Evolutionary conservation across 2,888 invertebrate genomes (phyloP).

Genomic region (Mechanitis mazaeus): DNA sequence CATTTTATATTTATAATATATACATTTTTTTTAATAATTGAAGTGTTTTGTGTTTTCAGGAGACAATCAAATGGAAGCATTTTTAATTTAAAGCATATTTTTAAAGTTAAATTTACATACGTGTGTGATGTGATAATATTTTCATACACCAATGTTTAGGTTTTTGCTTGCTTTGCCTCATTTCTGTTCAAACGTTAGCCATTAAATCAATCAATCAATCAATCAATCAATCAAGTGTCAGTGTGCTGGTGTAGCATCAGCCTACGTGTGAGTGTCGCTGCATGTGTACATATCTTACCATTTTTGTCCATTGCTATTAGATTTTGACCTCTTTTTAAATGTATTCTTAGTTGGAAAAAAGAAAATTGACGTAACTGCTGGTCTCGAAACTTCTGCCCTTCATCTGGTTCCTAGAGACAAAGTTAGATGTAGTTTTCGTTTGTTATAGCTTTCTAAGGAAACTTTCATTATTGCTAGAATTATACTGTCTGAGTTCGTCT

Average conservation of each 20-base stretch:
- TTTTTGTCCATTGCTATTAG: slow-evolving; percentile 96
- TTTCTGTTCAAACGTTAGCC: not conserved
- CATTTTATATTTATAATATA: not conserved
- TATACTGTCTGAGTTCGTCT: too few species aligned
- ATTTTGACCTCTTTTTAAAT: slow-evolving; percentile 91
- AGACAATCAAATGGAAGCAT: not conserved
- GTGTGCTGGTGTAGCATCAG: slow-evolving; percentile 26
- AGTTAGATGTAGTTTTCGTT: not conserved
- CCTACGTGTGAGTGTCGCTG: slow-evolving; percentile 25
- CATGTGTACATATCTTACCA: slow-evolving; percentile 78
- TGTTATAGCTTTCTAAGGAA: not conserved
- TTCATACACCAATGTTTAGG: slow-evolving; percentile 2
- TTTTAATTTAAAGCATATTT: slow-evolving; percentile 3
- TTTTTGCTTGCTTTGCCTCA: slow-evolving; percentile 1
- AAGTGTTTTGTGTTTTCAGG: not conserved
- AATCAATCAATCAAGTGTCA: slow-evolving; percentile 8
- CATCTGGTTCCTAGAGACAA: slow-evolving; percentile 79
- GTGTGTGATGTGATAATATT: not conserved
- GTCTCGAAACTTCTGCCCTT: slow-evolving; percentile 82
- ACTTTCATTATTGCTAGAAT: too few species aligned
- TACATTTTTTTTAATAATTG: not conserved
- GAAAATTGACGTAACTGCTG: slow-evolving; percentile 88
- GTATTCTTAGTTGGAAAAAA: slow-evolving; percentile 93
- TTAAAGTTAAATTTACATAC: not conserved
- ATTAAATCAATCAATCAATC: not conserved